A percentile compares a stretch with the other conserved stretches of the same genome.
phyloP scores from a whole-genome alignment of 2,113 vertebrate genomes.

The Pseudonaja textilis region DNA sequence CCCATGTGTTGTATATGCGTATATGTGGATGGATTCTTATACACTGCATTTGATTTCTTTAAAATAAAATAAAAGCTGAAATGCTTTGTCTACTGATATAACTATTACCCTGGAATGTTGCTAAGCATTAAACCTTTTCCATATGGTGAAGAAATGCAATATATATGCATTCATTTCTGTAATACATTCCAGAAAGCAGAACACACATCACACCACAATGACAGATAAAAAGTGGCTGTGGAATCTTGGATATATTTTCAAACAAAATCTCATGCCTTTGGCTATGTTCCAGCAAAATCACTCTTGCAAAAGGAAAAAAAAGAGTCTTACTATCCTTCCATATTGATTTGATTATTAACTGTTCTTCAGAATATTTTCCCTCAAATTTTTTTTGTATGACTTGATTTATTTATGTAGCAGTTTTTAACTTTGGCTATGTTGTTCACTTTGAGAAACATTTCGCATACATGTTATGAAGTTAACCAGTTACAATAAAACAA shows the following conservation, averaged over 20 bases:
- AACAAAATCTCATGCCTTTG: neutral
- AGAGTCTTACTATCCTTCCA: neutral
- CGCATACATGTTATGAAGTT: fast-evolving
- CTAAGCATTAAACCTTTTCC: slow-evolving; percentile 47
- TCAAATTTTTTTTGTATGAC: neutral
- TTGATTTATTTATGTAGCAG: neutral
- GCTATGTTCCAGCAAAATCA: neutral
- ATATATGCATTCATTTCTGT: slow-evolving; percentile 52
- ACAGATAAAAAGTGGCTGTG: slow-evolving; percentile 30
- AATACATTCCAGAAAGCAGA: slow-evolving; percentile 55
- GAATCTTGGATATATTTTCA: slow-evolving; percentile 11
- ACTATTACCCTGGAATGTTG: slow-evolving; percentile 28
- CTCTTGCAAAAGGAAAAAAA: slow-evolving; percentile 36
- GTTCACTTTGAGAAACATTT: slow-evolving; percentile 7
- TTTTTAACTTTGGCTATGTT: neutral
- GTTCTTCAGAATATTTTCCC: neutral
- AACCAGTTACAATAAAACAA: slow-evolving; percentile 12
- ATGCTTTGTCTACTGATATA: slow-evolving; percentile 48
- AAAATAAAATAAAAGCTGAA: slow-evolving; percentile 16
- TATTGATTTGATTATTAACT: slow-evolving; percentile 7
- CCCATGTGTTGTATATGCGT: neutral
- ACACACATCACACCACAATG: neutral
- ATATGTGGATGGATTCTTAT: neutral
- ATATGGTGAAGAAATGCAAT: slow-evolving; percentile 47
- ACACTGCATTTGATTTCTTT: neutral